Evolutionary conservation across 1,140 invertebrate species (phyloP).

Genomic region (Drosophila jambulina): DNA sequence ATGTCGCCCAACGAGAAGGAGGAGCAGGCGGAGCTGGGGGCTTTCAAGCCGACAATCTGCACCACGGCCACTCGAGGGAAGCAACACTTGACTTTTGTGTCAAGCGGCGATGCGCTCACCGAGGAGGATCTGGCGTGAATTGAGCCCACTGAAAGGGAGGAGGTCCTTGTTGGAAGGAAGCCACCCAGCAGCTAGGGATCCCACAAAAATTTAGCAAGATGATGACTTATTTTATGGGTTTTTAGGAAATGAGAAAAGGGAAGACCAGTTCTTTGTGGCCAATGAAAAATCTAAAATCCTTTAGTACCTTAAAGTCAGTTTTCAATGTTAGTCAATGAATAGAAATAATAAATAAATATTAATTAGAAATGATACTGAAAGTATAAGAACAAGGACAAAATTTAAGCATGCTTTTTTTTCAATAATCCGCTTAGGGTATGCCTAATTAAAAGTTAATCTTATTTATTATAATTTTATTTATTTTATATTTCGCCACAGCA

Average conservation of each 20-base stretch:
- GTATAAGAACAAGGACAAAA: too few species aligned
- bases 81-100: slow-evolving; percentile 82
- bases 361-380: background rate
- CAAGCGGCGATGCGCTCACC: slow-evolving; percentile 49
- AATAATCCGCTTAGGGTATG: too few species aligned
- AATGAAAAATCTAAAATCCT: background rate
- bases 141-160: slow-evolving; percentile 43
- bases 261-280: background rate
- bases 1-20: slow-evolving; percentile 35
- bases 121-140: slow-evolving; percentile 42
- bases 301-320: background rate
- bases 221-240: slow-evolving; percentile 32
- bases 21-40: slow-evolving; percentile 7
- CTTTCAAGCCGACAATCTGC: slow-evolving; percentile 56
- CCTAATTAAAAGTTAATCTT: background rate
- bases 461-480: background rate
- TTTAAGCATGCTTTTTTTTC: background rate
- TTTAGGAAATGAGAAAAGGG: background rate
- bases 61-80: slow-evolving; percentile 70
- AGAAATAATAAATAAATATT: background rate
- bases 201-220: slow-evolving; percentile 27
- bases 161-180: slow-evolving; percentile 15
- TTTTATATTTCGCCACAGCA: background rate
- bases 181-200: background rate
- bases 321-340: background rate